Evolutionary conservation across 2,113 vertebrate species (phyloP), one percentile per base, ranked within the genome.

Genomic region (Sturnira hondurensis): DNA sequence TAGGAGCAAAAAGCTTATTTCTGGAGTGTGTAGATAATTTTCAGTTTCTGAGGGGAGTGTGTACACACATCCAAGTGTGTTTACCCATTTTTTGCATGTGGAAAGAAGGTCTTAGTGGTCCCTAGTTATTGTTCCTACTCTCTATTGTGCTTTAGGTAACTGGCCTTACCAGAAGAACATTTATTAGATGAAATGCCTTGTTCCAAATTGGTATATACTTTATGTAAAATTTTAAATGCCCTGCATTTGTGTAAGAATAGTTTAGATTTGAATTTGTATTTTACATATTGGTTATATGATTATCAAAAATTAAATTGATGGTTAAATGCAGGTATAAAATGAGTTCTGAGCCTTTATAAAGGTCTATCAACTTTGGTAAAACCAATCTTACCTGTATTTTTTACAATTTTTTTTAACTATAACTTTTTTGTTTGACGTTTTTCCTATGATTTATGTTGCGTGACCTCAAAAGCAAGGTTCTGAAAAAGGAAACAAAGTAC

Each of bases 221-320:
- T 95, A 74, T 97, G 93, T 96, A 89, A 94, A 96, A 56, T 71
- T 95, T 89, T 86, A 76, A 88, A 76, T 96, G 41, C 28, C 26
- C 47, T 86, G 33, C 82, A 92, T 93, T 96, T 10, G 78, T 86
- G 61, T 89, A 96, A 96, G 67, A 85, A 71, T 95, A 91, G n/a
- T 96, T 95, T 94, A n/a, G 50, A 93, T 97, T 85, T 96, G 85
- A 97, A 61, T 94, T 94, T 94, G 90, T 96, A 76, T 96, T 95
- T 93, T 86, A 85, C 41, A 10, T 95, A 82, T 58, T 97, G 80
- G 65, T 84, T 86, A 96, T 77, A 50, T 91, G 61, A 65, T 81
- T 80, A 85, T 96, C 43, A 96, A 95, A 70, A 92, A 50, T 93
- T 92, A 80, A 91, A 36, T 85, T 90, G 58, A 73, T 89, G 41